Percentiles rank a stretch among this genome's conserved stretches.
Conservation (phyloP, 2,888 invertebrate genomes). For the Malthinus seriepunctatus region DNA sequence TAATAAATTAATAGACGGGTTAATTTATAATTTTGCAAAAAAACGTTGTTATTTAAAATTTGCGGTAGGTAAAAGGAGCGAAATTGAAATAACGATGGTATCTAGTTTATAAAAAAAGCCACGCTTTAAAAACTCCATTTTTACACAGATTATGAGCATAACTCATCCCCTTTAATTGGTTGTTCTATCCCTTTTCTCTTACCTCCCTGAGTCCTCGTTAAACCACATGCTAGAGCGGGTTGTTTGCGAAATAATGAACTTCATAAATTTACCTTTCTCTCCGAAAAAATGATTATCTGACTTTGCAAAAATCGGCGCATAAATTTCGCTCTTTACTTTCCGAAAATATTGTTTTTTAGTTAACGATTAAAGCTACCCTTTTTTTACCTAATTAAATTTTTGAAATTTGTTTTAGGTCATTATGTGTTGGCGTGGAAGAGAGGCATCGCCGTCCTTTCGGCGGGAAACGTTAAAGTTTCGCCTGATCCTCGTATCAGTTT, state of each 20-base stretch:
- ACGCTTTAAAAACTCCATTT: slow-evolving; percentile 31
- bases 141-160: slow-evolving; percentile 40
- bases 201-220: slow-evolving; percentile 24
- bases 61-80: slow-evolving; percentile 6
- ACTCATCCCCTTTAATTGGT: slow-evolving; percentile 38
- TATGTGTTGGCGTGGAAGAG: slow-evolving; percentile 69
- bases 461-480: slow-evolving; percentile 66
- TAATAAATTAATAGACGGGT: slow-evolving; percentile 2
- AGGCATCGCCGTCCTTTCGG: slow-evolving; percentile 67
- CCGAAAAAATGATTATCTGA: slow-evolving; percentile 41
- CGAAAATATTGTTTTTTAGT: neutral
- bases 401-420: slow-evolving; percentile 55
- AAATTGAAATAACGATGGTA: slow-evolving; percentile 24
- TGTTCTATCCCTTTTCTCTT: slow-evolving; percentile 26
- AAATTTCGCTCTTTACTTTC: slow-evolving; percentile 30
- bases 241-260: slow-evolving; percentile 47
- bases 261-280: slow-evolving; percentile 45
- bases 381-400: neutral
- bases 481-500: slow-evolving; percentile 66
- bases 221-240: slow-evolving; percentile 41
- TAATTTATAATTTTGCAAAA: slow-evolving; percentile 1
- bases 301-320: slow-evolving; percentile 40
- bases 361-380: slow-evolving; percentile 8
- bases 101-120: slow-evolving; percentile 12
- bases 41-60: neutral